Base-by-base conservation (phyloP, 2,888 invertebrate species). In the Agonopterix heracliana region DNA sequence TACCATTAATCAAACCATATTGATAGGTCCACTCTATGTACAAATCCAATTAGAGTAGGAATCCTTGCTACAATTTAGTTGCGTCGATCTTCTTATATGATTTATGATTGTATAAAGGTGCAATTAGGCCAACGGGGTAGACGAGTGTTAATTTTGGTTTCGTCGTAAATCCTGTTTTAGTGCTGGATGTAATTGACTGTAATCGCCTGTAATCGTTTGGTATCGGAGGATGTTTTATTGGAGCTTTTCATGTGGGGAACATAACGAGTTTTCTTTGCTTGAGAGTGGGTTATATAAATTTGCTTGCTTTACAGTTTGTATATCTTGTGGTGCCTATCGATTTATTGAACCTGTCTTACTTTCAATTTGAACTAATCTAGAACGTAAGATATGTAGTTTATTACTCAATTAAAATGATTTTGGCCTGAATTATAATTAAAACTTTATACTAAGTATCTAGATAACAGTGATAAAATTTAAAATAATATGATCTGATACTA, bases 1-100 rank as follows among this genome's bases (percentile, higher is more conserved):
- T 83, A 79, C 78, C 82, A 88, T 88, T 84, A 87, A 88, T 87
- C 87, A 87, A 78, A 71, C 62, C 67, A 77, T 82, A 85, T 84
- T 82, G 87, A 86, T 88, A 84, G 86, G 73, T 78, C 66, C 69
- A 70, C 70, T 71, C 71, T 78, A 74, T 75, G 77, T 78, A 83
- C 78, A 78, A 77, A 83, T 78, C 86, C 85, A 88, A 87, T 87
- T 88, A 86, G 80, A 79, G 51, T 59, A 58, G 62, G 71, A 73
- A 79, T 85, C 82, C 83, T 83, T 76, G 72, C 70, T 74, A 77
- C 74, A 78, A 79, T 79, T 84, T 82, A 68, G 74, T 78, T 76
- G 63, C 13, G 41, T 60, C 56, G 69, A 74, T 71, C 73, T 71
- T 62, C 43, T 26, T 57, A 55, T 56, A 79, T 85, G 83, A 87